Evolutionary conservation across 2,113 vertebrate genomes (phyloP).

Genomic region (Rynchops niger): DNA sequence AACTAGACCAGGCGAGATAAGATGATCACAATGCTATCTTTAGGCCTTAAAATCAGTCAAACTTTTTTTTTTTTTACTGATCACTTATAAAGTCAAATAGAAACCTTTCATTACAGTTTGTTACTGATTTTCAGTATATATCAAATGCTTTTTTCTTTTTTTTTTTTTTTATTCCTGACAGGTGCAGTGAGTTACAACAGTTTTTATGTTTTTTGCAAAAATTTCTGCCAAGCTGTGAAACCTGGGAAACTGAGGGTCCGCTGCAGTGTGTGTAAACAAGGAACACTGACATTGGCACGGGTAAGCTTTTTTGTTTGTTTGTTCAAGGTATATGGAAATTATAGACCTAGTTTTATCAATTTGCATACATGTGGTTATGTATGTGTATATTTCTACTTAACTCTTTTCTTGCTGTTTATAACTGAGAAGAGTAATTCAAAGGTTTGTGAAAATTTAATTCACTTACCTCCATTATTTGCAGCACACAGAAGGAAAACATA

Average conservation of each 20-base stretch:
- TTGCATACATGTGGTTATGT: neutral
- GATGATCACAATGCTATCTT: neutral
- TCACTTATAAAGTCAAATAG: neutral
- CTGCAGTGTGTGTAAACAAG: constrained; percentile 82
- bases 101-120: neutral
- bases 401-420: neutral
- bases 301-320: constrained; percentile 69
- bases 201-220: constrained; percentile 91
- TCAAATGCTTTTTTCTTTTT: neutral
- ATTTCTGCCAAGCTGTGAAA: constrained; percentile 77
- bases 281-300: constrained; percentile 82
- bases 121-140: neutral
- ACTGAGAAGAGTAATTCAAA: neutral
- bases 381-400: neutral
- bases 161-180: constrained; percentile 48
- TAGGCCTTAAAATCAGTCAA: neutral
- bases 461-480: neutral
- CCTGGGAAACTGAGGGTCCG: constrained; percentile 88
- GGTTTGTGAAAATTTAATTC: neutral
- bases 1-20: neutral
- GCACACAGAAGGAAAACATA: neutral
- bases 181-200: constrained; percentile 75
- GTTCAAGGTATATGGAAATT: neutral
- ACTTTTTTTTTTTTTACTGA: neutral
- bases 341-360: neutral